Base-by-base conservation (phyloP, 2,797 vertebrate species). In the Botia kubotai region DNA sequence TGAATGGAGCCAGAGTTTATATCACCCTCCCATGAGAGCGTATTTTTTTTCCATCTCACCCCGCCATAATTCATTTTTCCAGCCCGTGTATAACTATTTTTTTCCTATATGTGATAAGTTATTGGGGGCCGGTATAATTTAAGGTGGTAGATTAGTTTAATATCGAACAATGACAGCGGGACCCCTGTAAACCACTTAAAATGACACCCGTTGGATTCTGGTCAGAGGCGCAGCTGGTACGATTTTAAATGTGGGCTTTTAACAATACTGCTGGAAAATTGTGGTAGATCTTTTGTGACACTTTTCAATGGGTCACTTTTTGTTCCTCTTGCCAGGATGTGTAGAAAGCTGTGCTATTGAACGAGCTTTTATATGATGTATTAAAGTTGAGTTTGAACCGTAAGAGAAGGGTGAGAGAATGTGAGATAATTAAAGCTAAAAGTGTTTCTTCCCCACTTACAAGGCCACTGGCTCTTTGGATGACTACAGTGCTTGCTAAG, bases 211-310 rank as follows among this genome's bases (percentile, higher is more conserved):
- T 88, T 92, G 89, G 92, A 89, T 0, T 69, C 57, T 75, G 69
- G 83, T 89, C 87, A 90, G 79, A 58, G 85, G 79, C 90, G 83
- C 89, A 92, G 89, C 89, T 91, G 87, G 88, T 88, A 90, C 85
- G 86, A 86, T 83, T 92, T 91, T 90, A 88, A 86, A 88, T 85
- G 71, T 69, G 72, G 78, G 84, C 80, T 86, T 92, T 91, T 86
- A 90, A 93, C 87, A 90, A 86, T 87, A 87, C 85, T 79, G 84
- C 84, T 91, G 91, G 90, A 83, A 92, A 92, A 91, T 89, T 89
- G 82, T 81, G 82, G 86, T 83, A 87, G 87, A 88, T 87, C 46
- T 77, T 89, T 87, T 88, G 88, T 89, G 89, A 93, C 89, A 93
- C 91, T 91, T 93, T 90, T 87, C 82, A 83, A 58, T 23, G n/a